Evolutionary conservation across 2,797 vertebrate genomes (phyloP).

Genomic region (Rallus crepitans): DNA sequence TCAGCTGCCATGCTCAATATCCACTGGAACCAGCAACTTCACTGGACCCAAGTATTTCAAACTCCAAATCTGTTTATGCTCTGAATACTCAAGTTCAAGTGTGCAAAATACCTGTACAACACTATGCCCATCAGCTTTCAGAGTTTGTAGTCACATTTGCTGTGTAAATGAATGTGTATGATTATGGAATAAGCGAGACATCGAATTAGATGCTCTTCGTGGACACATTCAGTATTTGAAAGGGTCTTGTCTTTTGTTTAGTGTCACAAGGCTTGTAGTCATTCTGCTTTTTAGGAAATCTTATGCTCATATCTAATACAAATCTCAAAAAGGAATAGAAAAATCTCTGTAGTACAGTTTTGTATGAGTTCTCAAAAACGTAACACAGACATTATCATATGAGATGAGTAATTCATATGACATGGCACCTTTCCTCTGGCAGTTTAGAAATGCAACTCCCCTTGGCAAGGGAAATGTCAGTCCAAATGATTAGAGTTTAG

Average conservation of each 20-base stretch:
- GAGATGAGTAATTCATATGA: constrained; percentile 39
- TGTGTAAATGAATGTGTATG: neutral
- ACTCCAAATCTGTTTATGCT: neutral
- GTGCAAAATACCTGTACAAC: neutral
- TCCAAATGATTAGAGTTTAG: constrained; percentile 19
- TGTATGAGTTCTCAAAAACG: neutral
- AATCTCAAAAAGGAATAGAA: neutral
- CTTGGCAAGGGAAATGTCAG: neutral
- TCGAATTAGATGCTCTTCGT: neutral
- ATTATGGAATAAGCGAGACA: neutral
- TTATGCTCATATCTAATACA: neutral
- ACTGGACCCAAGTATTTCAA: constrained; percentile 47
- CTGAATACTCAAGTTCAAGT: constrained; percentile 2
- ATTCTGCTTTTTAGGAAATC: constrained; percentile 23
- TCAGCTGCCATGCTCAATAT: constrained; percentile 51
- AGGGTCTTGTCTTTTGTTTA: constrained; percentile 2
- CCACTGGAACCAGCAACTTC: constrained; percentile 56
- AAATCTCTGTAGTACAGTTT: neutral
- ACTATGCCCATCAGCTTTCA: neutral
- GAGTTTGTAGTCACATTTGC: neutral
- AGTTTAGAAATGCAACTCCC: constrained; percentile 27
- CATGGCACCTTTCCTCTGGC: constrained; percentile 40
- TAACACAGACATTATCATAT: constrained; percentile 35
- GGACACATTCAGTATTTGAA: constrained; percentile 1
- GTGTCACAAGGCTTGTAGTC: neutral